These are phyloP conservation scores for Automeris io DNA, from an alignment of 2,888 invertebrate species.

Conservation along the genomic window DNA sequence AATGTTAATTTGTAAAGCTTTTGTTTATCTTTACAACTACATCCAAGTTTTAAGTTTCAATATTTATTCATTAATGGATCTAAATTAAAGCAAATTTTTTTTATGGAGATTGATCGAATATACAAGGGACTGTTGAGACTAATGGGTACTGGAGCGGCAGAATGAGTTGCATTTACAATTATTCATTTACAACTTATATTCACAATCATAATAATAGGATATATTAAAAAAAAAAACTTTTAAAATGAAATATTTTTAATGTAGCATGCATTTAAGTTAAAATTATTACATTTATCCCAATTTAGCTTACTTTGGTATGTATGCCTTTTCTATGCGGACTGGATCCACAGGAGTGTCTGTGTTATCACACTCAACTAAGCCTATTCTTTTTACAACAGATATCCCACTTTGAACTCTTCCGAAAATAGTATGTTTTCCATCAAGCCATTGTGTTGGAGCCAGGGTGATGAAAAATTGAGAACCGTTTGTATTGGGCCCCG, in stretches of 20 bases:
- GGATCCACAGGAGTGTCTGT: conserved; percentile 94
- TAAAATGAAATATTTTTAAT: too few species aligned
- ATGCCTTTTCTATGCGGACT: conserved; percentile 82
- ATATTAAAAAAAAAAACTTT: too few species aligned
- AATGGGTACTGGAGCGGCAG: too few species aligned
- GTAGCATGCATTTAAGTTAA: too few species aligned
- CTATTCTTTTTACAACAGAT: conserved; percentile 93
- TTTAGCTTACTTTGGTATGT: conserved; percentile 41
- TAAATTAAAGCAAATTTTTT: neutral
- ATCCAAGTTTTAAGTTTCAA: too few species aligned
- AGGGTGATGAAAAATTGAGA: conserved; percentile 99
- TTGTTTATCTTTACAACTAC: neutral
- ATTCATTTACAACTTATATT: too few species aligned
- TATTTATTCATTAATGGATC: neutral
- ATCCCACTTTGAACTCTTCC: conserved; percentile 93
- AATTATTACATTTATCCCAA: too few species aligned
- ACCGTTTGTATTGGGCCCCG: conserved; percentile 97
- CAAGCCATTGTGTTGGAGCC: conserved; percentile 98
- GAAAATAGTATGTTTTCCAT: conserved; percentile 98
- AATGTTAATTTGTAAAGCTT: neutral
- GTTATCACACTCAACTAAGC: conserved; percentile 95
- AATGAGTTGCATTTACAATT: too few species aligned
- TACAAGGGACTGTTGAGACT: too few species aligned
- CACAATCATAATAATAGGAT: too few species aligned
- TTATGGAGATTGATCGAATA: neutral